Evolutionary conservation across 2,888 invertebrate species (phyloP).

Genomic region (Invenusta paracnida): DNA sequence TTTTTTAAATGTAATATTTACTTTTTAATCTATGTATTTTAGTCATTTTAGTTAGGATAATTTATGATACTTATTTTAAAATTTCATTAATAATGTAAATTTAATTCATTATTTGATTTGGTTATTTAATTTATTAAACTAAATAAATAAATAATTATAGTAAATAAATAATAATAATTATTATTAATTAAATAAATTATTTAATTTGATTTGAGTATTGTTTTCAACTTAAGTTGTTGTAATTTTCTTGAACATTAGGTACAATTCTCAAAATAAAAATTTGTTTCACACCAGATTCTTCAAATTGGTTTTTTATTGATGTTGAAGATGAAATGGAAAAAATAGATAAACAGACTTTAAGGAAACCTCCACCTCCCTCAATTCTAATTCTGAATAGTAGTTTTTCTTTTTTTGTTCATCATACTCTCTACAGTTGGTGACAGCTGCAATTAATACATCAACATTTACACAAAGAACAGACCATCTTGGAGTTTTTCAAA

Average conservation of each 20-base stretch:
- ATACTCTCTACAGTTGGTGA: not conserved
- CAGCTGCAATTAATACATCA: not conserved
- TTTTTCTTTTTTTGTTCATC: not conserved
- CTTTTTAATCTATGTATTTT: too few relatives aligned
- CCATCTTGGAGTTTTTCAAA: not conserved
- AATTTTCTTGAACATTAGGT: conserved; percentile 8
- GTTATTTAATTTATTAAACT: too few relatives aligned
- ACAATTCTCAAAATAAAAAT: conserved; percentile 7
- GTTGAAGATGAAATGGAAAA: not conserved
- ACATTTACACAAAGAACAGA: not conserved
- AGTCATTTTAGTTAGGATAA: too few relatives aligned
- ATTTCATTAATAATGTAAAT: too few relatives aligned
- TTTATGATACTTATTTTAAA: too few relatives aligned
- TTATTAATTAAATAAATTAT: too few relatives aligned
- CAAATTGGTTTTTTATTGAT: not conserved
- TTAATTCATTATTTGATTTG: too few relatives aligned
- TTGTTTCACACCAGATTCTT: conserved; percentile 1
- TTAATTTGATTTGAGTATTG: too few relatives aligned
- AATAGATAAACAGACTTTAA: not conserved
- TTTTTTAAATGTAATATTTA: too few relatives aligned
- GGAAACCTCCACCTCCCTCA: too few relatives aligned
- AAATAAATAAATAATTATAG: too few relatives aligned
- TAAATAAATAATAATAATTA: too few relatives aligned
- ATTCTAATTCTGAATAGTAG: not conserved
- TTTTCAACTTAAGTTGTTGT: conserved; percentile 9